phyloP scores from a whole-genome alignment of 2,113 vertebrate genomes.

The Amazona vittata region DNA sequence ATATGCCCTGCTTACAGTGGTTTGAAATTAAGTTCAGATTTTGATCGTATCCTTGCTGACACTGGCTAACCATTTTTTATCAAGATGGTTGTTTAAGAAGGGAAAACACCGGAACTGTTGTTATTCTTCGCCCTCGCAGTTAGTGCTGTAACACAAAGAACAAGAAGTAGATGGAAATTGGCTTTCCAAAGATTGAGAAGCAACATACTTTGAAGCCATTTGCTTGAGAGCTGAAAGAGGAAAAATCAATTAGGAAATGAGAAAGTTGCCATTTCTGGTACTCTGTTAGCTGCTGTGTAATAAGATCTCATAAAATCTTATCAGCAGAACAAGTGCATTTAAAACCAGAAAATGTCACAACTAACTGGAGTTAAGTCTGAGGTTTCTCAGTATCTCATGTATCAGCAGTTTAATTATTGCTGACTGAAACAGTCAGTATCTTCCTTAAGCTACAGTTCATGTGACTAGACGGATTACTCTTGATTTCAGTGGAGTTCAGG shows the following conservation, averaged over 20 bases:
- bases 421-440: background rate
- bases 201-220: background rate
- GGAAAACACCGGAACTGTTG: background rate
- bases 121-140: background rate
- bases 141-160: background rate
- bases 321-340: background rate
- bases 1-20: rapidly evolving
- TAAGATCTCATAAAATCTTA: background rate
- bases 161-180: background rate
- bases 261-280: background rate
- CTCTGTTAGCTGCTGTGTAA: background rate
- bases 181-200: background rate
- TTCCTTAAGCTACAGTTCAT: background rate
- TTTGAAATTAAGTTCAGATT: background rate
- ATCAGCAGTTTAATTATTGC: background rate
- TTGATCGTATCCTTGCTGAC: background rate
- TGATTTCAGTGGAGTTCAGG: background rate
- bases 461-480: background rate
- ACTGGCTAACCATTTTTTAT: background rate
- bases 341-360: background rate
- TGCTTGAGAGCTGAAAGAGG: background rate
- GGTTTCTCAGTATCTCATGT: background rate
- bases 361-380: background rate
- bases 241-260: conserved; percentile 28
- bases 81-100: background rate